Percentiles rank a stretch among this genome's conserved stretches.
Evolutionary conservation across 1,140 invertebrate genomes (phyloP).

Genomic region (Solenopsis invicta): DNA sequence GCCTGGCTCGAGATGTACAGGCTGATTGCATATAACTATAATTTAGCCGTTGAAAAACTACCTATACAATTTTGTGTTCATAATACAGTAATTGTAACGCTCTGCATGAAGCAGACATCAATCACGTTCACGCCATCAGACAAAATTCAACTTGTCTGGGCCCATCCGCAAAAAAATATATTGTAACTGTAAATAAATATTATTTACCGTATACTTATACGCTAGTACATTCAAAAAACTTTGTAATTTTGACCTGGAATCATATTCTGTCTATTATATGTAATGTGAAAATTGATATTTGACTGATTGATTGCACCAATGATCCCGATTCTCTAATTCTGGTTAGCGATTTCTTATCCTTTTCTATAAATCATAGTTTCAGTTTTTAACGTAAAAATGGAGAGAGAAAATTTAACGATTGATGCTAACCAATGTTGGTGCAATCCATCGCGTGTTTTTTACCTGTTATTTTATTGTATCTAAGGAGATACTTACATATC

Average conservation of each 20-base stretch:
- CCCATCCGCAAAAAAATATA: slow-evolving; percentile 70
- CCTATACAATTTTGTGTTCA: slow-evolving; percentile 50
- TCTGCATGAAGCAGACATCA: too few species aligned
- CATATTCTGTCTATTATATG: slow-evolving; percentile 42
- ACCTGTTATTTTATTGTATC: slow-evolving; percentile 41
- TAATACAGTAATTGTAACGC: slow-evolving; percentile 25
- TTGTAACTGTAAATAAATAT: slow-evolving; percentile 84
- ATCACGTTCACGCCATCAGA: too few species aligned
- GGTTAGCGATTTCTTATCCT: neutral
- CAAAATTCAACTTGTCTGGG: slow-evolving; percentile 68
- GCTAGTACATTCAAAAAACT: slow-evolving; percentile 66
- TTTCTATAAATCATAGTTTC: neutral
- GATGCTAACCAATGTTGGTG: slow-evolving; percentile 30
- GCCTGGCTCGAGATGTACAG: neutral
- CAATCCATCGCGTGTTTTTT: slow-evolving; percentile 14
- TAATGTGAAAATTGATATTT: slow-evolving; percentile 32
- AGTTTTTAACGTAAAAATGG: slow-evolving; percentile 17
- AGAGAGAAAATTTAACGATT: slow-evolving; percentile 18
- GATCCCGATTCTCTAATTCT: neutral
- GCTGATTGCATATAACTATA: slow-evolving; percentile 18
- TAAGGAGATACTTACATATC: slow-evolving; percentile 46
- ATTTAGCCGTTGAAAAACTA: slow-evolving; percentile 50
- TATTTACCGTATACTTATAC: slow-evolving; percentile 81
- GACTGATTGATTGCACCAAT: slow-evolving; percentile 18
- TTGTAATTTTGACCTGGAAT: slow-evolving; percentile 56